Conservation (phyloP, 2,113 vertebrate species). For the Pluvianellus socialis region DNA sequence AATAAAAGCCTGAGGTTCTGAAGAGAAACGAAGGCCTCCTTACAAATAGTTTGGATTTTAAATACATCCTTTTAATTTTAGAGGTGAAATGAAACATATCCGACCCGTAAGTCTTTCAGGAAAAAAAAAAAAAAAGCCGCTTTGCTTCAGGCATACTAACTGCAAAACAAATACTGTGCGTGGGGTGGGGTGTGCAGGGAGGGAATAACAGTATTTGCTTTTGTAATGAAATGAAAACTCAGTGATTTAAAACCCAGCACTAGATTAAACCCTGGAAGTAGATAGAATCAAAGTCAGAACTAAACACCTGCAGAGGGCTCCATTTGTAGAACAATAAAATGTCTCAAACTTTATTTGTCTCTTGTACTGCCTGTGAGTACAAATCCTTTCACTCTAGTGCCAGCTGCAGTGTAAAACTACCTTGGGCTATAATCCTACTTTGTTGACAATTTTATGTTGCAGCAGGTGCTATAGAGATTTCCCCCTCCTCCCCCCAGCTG, state of each 20-base stretch:
- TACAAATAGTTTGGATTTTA: neutral
- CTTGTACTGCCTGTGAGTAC: neutral
- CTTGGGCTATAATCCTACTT: neutral
- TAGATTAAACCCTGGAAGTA: neutral
- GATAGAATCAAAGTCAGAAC: neutral
- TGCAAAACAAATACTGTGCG: neutral
- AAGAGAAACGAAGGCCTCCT: neutral
- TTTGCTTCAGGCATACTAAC: neutral
- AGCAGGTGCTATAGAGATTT: neutral
- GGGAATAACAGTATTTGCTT: neutral
- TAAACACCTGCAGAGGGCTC: neutral
- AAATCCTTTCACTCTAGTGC: neutral
- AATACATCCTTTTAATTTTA: neutral
- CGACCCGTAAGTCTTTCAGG: rapidly evolving
- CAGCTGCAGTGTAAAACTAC: conserved; percentile 40
- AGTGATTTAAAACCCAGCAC: neutral
- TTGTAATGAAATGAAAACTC: neutral
- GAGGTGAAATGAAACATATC: neutral
- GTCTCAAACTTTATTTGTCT: neutral
- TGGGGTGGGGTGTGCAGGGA: rapidly evolving
- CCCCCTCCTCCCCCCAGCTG: neutral
- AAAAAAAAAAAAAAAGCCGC: neutral
- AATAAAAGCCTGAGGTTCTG: neutral
- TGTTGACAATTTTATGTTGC: neutral
- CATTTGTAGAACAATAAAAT: neutral